Base-by-base conservation (phyloP, 1,140 invertebrate species). In the Apis dorsata region DNA sequence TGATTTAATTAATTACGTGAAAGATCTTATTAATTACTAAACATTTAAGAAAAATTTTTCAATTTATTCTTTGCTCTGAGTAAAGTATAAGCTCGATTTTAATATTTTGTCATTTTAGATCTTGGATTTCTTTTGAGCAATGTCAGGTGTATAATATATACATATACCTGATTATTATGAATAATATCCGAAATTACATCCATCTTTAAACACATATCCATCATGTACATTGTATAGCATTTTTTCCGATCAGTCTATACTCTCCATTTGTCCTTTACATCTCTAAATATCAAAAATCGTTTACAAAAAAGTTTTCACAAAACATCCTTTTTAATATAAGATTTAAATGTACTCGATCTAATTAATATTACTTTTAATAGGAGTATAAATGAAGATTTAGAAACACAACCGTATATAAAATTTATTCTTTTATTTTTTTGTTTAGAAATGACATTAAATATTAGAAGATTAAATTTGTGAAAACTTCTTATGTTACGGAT, bases 61-160 rank as follows among this genome's bases (percentile, higher is more conserved):
- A 53, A 63, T 69, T 49, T 9, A 24, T 11, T 71, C 3, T 2
- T 7, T 21, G 13, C n/a, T n/a, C 7, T 49, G 44, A 34, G 10
- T 60, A 1, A 72, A 59, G 21, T 51, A 7, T 81, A 81, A 81
- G 79, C 79, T 81, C 79, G 53, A 70, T 49, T 57, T 60, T n/a
- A 70, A 59, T 73, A 63, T 72, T 24, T 59, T 17, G 49, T 49
- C 55, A 57, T 78, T 78, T 82, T 24, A 8, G 28, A n/a, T 19
- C 24, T 72, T 55, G 2, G 0, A 44, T 49, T 72, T 55, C 51
- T 44, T 49, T 86, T 86, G 84, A 86, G 85, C 84, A 85, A 85
- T 60, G 49, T 74, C 70, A 85, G 84, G 85, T 86, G 85, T 71
- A 74, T 51, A 21, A 85, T 34, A 84, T 51, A 49, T 62, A 83